These are phyloP conservation scores for Hesperophylax magnus DNA, from an alignment of 1,140 invertebrate species.

Conservation along the genomic window DNA sequence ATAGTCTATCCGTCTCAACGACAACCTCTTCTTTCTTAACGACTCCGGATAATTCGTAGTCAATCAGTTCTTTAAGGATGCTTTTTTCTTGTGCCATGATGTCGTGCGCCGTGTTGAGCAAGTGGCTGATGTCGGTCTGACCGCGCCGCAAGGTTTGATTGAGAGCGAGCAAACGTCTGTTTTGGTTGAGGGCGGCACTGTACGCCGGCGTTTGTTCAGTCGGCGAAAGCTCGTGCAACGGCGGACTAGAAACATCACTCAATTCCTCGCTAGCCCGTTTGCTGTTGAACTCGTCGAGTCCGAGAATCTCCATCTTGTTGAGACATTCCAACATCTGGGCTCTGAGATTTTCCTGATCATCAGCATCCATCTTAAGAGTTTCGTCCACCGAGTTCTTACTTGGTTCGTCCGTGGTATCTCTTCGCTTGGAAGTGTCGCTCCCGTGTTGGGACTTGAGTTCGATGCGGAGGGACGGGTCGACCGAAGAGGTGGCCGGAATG, in stretches of 20 bases:
- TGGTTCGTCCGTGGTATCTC: neutral
- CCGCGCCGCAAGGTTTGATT: neutral
- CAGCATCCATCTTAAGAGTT: neutral
- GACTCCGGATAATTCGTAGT: neutral
- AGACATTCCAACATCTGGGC: conserved; percentile 23
- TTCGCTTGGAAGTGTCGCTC: neutral
- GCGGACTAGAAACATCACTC: neutral
- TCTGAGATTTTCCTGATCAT: neutral
- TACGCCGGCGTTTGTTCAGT: conserved; percentile 7
- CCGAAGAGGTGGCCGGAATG: neutral
- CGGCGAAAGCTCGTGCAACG: conserved; percentile 20
- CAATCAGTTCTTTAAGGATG: conserved; percentile 21
- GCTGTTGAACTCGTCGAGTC: neutral
- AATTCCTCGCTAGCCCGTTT: neutral
- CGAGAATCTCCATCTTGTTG: conserved; percentile 6
- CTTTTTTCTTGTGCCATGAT: conserved; percentile 30
- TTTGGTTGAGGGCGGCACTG: conserved; percentile 9
- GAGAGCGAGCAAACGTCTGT: neutral
- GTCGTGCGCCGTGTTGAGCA: conserved; percentile 2
- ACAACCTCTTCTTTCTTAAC: neutral
- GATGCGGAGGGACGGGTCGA: neutral
- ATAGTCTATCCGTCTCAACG: neutral
- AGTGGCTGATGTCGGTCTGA: neutral
- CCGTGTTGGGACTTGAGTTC: neutral
- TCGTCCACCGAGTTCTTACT: neutral